These are phyloP conservation scores for Drosophila melanogaster DNA, from an alignment of 1,140 invertebrate genomes.

Conservation along the genomic window DNA sequence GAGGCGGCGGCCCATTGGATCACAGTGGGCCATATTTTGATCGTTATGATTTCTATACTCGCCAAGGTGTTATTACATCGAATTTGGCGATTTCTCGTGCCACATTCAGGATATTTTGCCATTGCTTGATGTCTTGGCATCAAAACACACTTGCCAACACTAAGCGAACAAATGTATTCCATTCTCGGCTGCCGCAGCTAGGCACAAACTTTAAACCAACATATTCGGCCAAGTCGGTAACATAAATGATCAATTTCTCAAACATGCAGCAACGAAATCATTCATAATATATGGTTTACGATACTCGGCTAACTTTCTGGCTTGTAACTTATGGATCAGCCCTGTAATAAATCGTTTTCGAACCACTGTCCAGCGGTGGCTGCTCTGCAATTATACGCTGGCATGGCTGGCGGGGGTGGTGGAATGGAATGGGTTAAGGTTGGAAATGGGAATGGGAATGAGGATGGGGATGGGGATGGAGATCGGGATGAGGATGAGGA, in stretches of 20 bases:
- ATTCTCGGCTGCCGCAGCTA: too few relatives aligned
- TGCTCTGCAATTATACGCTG: conserved; percentile 66
- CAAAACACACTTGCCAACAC: too few relatives aligned
- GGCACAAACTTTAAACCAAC: too few relatives aligned
- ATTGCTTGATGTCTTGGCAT: too few relatives aligned
- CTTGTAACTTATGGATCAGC: neutral
- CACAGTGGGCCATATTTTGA: conserved; percentile 45
- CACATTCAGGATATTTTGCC: too few relatives aligned
- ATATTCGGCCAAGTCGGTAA: too few relatives aligned
- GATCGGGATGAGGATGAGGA: conserved; percentile 1
- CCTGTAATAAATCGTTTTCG: neutral
- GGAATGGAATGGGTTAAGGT: neutral
- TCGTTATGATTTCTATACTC: too few relatives aligned
- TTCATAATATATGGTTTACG: neutral
- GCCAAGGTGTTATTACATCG: neutral
- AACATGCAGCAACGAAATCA: too few relatives aligned
- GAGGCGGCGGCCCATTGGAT: conserved; percentile 20
- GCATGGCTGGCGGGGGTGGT: conserved; percentile 39
- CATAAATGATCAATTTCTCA: too few relatives aligned
- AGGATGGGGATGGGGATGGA: neutral
- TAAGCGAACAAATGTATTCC: too few relatives aligned
- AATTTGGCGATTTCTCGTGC: neutral
- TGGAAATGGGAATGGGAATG: too few relatives aligned
- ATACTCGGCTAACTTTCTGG: neutral
- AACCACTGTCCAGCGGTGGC: conserved; percentile 35